Conservation (phyloP, 2,797 vertebrate genomes). For the Gouania willdenowi region DNA sequence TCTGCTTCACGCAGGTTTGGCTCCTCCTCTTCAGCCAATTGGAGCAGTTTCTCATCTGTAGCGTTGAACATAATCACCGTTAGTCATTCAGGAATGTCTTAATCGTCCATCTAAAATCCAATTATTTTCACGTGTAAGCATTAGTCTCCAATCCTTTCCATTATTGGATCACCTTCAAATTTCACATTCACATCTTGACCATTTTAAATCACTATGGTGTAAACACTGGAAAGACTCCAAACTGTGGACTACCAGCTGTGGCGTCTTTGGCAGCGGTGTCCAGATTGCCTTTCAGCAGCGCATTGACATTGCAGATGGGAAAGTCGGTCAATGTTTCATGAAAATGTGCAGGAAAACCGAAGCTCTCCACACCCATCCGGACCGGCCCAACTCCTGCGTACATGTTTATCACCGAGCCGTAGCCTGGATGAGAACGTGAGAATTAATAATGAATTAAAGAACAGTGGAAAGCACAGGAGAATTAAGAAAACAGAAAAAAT, state of each 20-base stretch:
- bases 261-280: constrained; percentile 53
- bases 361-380: constrained; percentile 87
- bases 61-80: background rate
- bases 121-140: too few species aligned
- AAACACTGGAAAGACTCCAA: too few species aligned
- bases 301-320: constrained; percentile 88
- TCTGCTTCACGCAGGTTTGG: constrained; percentile 35
- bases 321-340: constrained; percentile 86
- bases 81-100: background rate
- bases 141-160: too few species aligned
- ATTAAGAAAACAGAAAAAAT: background rate
- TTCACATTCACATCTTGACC: too few species aligned
- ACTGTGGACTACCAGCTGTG: constrained; percentile 35
- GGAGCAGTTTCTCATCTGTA: constrained; percentile 37
- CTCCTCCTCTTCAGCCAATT: constrained; percentile 18
- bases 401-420: constrained; percentile 92
- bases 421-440: constrained; percentile 71
- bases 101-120: too few species aligned
- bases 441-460: constrained; percentile 2
- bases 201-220: too few species aligned
- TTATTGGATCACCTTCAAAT: too few species aligned
- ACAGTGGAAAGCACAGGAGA: background rate
- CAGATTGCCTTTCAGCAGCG: constrained; percentile 84
- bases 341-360: constrained; percentile 90
- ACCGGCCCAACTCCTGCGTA: constrained; percentile 89